phyloP scores from a whole-genome alignment of 2,888 invertebrate species.

The Portevinia maculata region DNA sequence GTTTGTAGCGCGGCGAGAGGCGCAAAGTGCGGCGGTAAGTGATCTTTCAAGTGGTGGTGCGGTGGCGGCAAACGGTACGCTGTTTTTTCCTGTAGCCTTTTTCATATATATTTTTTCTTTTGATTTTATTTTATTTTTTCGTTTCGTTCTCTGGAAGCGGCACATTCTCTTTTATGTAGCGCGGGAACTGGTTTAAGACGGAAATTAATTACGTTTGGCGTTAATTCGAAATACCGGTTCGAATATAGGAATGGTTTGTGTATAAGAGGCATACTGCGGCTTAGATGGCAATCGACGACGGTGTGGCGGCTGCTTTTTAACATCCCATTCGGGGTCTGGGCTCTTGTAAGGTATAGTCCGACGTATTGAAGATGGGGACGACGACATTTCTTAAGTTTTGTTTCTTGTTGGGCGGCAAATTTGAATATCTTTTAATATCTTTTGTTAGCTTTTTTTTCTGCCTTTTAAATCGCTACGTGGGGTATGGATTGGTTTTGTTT shows the following conservation, averaged over 20 bases:
- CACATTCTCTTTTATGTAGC: slow-evolving; percentile 68
- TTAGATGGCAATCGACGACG: slow-evolving; percentile 45
- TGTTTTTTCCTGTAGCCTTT: slow-evolving; percentile 52
- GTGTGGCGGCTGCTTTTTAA: slow-evolving; percentile 51
- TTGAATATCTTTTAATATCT: slow-evolving; percentile 64
- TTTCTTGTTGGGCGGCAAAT: slow-evolving; percentile 49
- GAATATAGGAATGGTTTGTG: slow-evolving; percentile 50
- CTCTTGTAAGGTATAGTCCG: slow-evolving; percentile 29
- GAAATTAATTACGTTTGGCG: slow-evolving; percentile 76
- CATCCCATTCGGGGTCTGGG: slow-evolving; percentile 57
- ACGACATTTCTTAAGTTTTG: slow-evolving; percentile 26
- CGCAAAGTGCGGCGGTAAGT: slow-evolving; percentile 61
- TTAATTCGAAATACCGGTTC: slow-evolving; percentile 74
- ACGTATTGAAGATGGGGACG: slow-evolving; percentile 12
- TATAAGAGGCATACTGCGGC: slow-evolving; percentile 40
- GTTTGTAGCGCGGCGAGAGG: slow-evolving; percentile 39
- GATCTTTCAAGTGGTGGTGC: slow-evolving; percentile 69
- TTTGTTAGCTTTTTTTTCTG: slow-evolving; percentile 21
- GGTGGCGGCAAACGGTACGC: slow-evolving; percentile 57
- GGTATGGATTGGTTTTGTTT: slow-evolving; percentile 25
- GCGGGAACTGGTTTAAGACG: slow-evolving; percentile 75
- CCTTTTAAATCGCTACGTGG: slow-evolving; percentile 39
- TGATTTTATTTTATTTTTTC: slow-evolving; percentile 39
- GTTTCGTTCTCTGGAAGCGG: slow-evolving; percentile 69
- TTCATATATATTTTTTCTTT: slow-evolving; percentile 45